Evolutionary conservation across 2,888 invertebrate genomes (phyloP).

Genomic region (Macaria liturata): DNA sequence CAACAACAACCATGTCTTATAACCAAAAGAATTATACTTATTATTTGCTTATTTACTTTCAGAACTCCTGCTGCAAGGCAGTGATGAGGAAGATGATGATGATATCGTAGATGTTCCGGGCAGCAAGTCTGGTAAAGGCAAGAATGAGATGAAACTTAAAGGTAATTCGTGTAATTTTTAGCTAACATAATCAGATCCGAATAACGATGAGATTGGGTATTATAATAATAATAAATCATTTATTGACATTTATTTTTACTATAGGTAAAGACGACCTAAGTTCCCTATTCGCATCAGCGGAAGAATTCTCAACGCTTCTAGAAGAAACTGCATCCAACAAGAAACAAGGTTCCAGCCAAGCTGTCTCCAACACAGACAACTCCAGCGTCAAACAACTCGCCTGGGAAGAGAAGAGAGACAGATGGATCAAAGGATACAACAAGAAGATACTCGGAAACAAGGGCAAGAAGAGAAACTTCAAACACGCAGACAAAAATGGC

Average conservation of each 20-base stretch:
- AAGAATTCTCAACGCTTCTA: slow-evolving; percentile 93
- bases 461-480: slow-evolving; percentile 40
- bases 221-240: no score
- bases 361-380: slow-evolving; percentile 89
- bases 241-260: no score
- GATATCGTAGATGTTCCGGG: slow-evolving; percentile 65
- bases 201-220: no score
- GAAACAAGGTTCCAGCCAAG: slow-evolving; percentile 85
- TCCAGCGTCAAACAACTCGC: slow-evolving; percentile 90
- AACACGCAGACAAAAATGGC: slow-evolving; percentile 42
- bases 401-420: slow-evolving; percentile 90
- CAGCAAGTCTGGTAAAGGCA: slow-evolving; percentile 38
- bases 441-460: slow-evolving; percentile 69
- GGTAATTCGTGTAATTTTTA: slow-evolving; percentile 42
- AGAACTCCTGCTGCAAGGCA: slow-evolving; percentile 68
- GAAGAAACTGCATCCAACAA: slow-evolving; percentile 91
- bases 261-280: slow-evolving; percentile 82
- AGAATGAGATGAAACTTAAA: slow-evolving; percentile 61
- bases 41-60: slow-evolving; percentile 27
- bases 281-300: slow-evolving; percentile 91
- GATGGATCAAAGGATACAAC: slow-evolving; percentile 84
- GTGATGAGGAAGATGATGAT: slow-evolving; percentile 73
- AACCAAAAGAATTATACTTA: not conserved
- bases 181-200: no score
- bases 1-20: no score